A percentile compares a stretch with the other conserved stretches of the same genome.
Conservation (phyloP, 2,113 vertebrate species). For the Chiloscyllium plagiosum region DNA sequence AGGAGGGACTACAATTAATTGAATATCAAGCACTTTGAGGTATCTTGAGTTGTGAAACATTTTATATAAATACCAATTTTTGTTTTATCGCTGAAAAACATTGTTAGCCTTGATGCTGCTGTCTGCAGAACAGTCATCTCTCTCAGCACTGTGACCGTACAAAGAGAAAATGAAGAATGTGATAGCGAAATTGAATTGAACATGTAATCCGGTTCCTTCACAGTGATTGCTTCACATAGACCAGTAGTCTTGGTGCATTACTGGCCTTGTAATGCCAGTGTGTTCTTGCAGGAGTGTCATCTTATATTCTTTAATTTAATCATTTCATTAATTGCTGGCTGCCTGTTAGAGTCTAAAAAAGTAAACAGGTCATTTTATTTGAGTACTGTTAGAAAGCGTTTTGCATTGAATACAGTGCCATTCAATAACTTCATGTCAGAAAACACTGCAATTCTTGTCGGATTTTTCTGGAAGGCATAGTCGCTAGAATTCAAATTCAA, state of each 20-base stretch:
- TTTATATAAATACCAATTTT: not conserved
- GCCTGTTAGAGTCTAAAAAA: not conserved
- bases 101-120: not conserved
- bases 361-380: not conserved
- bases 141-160: not conserved
- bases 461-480: conserved; percentile 5
- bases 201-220: not conserved
- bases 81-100: not conserved
- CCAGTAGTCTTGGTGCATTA: not conserved
- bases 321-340: not conserved
- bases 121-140: not conserved
- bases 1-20: not conserved
- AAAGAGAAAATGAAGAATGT: not conserved
- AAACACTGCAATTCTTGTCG: not conserved
- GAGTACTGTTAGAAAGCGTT: not conserved
- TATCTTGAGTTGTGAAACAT: not conserved
- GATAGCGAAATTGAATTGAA: not conserved
- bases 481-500: conserved; percentile 4
- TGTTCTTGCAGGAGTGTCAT: not conserved
- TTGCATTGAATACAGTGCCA: not conserved
- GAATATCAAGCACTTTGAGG: not conserved
- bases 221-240: not conserved
- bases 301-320: not conserved
- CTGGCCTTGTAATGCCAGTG: not conserved
- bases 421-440: not conserved